A percentile compares a stretch with the other conserved stretches of the same genome.
Conservation (phyloP, 2,888 invertebrate genomes). For the Chalcosyrphus nemorum region DNA sequence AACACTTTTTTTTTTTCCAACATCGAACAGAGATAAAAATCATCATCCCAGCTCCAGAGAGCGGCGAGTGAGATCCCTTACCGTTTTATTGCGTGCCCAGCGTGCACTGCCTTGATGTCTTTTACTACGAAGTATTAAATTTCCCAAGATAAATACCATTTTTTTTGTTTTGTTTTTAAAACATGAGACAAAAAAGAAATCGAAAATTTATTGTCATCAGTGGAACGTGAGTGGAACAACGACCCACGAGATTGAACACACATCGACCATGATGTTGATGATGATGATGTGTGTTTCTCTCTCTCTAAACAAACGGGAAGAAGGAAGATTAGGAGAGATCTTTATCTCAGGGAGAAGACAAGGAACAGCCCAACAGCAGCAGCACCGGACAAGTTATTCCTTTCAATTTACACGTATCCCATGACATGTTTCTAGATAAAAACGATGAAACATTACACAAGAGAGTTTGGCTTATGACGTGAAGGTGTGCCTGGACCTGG, state of each 20-base stretch:
- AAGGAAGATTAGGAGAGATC: constrained; percentile 51
- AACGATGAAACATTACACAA: constrained; percentile 30
- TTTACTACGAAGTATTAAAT: constrained; percentile 69
- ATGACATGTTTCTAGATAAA: constrained; percentile 61
- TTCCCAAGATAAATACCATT: constrained; percentile 37
- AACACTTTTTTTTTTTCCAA: constrained; percentile 24
- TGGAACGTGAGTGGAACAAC: constrained; percentile 69
- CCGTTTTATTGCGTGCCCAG: constrained; percentile 66
- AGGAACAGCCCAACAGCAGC: constrained; percentile 49
- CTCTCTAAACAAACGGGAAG: constrained; percentile 44
- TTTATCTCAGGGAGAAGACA: constrained; percentile 37
- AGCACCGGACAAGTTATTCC: constrained; percentile 62
- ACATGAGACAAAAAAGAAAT: not conserved
- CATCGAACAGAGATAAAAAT: constrained; percentile 35
- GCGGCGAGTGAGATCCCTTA: not conserved
- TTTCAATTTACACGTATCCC: constrained; percentile 59
- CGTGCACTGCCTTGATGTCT: constrained; percentile 44
- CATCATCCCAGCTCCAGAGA: constrained; percentile 5
- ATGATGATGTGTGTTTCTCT: constrained; percentile 32
- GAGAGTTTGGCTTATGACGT: constrained; percentile 19
- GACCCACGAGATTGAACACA: constrained; percentile 57
- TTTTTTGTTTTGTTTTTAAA: constrained; percentile 32
- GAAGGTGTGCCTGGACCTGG: not conserved
- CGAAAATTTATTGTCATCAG: constrained; percentile 67
- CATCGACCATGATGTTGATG: constrained; percentile 11